Conservation (phyloP, 1,140 invertebrate species). For the Orchestia grillus region DNA sequence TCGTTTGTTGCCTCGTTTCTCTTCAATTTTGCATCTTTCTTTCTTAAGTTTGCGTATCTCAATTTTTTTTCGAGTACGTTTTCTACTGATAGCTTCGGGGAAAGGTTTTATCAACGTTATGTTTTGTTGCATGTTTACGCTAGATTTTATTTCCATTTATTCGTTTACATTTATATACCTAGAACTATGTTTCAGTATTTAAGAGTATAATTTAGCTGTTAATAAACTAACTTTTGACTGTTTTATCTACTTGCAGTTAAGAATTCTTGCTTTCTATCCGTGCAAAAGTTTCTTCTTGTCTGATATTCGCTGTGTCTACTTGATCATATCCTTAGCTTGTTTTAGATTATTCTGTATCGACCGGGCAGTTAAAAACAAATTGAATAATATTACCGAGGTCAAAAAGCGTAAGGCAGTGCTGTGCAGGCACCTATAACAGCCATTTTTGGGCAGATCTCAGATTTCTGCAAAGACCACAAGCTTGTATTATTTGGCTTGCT, state of each 20-base stretch:
- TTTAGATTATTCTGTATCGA: too few species aligned
- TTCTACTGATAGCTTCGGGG: slow-evolving; percentile 14
- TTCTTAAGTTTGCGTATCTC: neutral
- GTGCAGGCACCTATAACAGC: too few species aligned
- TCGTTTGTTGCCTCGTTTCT: neutral
- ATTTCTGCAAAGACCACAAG: too few species aligned
- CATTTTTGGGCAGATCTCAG: too few species aligned
- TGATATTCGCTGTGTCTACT: neutral
- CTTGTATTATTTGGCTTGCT: too few species aligned
- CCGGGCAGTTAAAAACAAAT: too few species aligned
- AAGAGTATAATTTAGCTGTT: neutral
- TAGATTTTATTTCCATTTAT: neutral
- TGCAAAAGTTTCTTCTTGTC: neutral
- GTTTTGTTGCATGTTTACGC: slow-evolving; percentile 5
- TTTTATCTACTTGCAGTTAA: neutral
- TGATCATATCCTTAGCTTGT: neutral
- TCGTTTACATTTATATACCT: neutral
- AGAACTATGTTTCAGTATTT: neutral
- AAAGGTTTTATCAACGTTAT: neutral
- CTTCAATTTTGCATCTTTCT: neutral
- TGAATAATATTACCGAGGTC: too few species aligned
- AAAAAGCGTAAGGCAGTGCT: too few species aligned
- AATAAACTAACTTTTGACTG: neutral
- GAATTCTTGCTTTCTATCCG: neutral
- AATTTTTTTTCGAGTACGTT: neutral